Evolutionary conservation across 2,888 invertebrate genomes (phyloP), one percentile per base, ranked within the genome.

Genomic region (Torymus auratus): DNA sequence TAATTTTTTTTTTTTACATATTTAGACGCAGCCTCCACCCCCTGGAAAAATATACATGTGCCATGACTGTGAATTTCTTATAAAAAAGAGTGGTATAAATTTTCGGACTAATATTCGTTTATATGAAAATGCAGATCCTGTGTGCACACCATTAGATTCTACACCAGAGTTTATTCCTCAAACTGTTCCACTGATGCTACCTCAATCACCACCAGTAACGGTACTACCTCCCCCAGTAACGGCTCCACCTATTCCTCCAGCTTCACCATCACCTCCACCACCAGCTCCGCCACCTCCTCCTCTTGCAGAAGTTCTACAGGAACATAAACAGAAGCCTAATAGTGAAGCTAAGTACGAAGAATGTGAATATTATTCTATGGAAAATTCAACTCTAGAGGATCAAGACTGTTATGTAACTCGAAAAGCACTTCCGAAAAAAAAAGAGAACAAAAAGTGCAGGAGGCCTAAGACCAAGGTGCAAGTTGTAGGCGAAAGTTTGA

Each of bases 41-140:
- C 75, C 78, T 55, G 83, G 84, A n/a, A 84, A 84, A 70, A 82
- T 78, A 13, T 84, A 83, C 53, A 83, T 83, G 80, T 84, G 84
- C 67, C 84, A 84, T 62, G 84, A 84, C 41, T 84, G 84, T 64
- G 84, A 84, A 78, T 75, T 79, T 28, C 73, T 65, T 58, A 75
- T 60, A 28, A 83, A 78, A 13, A 76, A 77, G 75, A 76, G 77
- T 70, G 71, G 61, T 13, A 56, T 58, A 12, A 68, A 78, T 15
- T 74, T 82, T 12, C 79, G 79, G 50, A 79, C 28, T 67, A 80
- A 58, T 13, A 58, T 73, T 52, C 71, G 53, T 2, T 58, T 78
- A 11, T 70, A 80, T 70, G 61, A 79, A 77, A 71, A 79, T 61
- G n/a, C 69, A 20, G 28, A 79, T n/a, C 17, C 67, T 50, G 15